Evolutionary conservation across 2,113 vertebrate genomes (phyloP).

Genomic region (Alaudala cheleensis): DNA sequence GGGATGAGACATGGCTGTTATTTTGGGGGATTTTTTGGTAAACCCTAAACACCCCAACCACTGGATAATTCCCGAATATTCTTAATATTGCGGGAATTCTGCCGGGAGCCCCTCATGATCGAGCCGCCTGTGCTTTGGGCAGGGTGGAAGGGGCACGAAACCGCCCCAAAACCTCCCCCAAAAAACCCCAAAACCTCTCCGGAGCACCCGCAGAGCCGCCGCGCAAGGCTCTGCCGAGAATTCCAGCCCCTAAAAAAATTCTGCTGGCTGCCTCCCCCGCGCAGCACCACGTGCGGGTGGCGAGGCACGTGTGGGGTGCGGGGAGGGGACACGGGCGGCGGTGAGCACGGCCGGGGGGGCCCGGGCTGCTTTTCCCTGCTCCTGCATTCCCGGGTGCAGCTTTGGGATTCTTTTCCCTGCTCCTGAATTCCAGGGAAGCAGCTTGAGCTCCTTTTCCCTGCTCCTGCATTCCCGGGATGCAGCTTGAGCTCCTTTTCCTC

Average conservation of each 20-base stretch:
- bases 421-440: background rate
- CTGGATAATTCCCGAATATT: background rate
- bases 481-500: background rate
- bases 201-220: background rate
- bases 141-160: background rate
- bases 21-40: background rate
- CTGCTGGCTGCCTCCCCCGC: background rate
- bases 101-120: background rate
- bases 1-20: background rate
- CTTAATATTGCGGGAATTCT: background rate
- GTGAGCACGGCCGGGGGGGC: background rate
- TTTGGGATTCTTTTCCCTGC: background rate
- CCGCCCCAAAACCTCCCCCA: fast-evolving
- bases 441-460: no score
- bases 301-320: background rate
- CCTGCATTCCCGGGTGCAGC: background rate
- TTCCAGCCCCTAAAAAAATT: background rate
- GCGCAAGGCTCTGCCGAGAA: background rate
- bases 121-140: background rate
- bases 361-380: background rate
- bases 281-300: background rate
- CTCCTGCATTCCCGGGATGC: no score
- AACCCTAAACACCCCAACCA: background rate
- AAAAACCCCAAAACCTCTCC: fast-evolving
- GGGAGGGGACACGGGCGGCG: background rate